Evolutionary conservation across 1,140 invertebrate genomes (phyloP), one percentile per base, ranked within the genome.

Genomic region (Bombus fervidus): DNA sequence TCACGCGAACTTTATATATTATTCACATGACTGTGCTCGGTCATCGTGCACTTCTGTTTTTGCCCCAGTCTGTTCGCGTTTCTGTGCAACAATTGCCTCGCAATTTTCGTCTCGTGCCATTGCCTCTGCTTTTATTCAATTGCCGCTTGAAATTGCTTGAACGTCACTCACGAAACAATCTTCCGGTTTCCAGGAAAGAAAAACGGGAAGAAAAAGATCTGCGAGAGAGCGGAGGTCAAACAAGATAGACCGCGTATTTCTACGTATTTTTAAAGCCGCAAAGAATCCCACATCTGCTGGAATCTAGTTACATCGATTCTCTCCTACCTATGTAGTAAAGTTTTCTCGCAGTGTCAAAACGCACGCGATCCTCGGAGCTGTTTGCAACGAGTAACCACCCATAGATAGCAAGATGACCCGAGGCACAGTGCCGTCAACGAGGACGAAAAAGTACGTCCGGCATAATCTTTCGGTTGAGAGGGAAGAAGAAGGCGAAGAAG

Each of bases 1-100:
- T 75, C 73, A 75, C 73, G 73, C 73, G 22, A 75, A 25, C 73
- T 53, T 75, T 53, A 34, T 53, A 53, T 75, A 53, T 75, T 75
- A 75, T 75, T 75, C 73, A 53, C 31, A 10, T 47, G 72, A 41
- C 18, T 22, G 41, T 34, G 73, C 73, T 25, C 73, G 73, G 73
- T 75, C 73, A 75, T 75, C 73, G 73, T 22, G 73, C 73, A 13
- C 73, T 34, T 6, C 18, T 53, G 31, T 75, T 75, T 53, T 53
- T 75, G 73, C 41, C 18, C 73, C 10, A 12, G 59, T 62, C 59
- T 28, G 28, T n/a, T n/a, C 13, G 3, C 41, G 28, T 73, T 73
- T 41, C 71, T 39, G 31, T 41, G 25, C 37, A 73, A 73, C 71
- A 74, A 75, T 53, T 34, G 73, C 73, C 43, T 25, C n/a, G 73